These are phyloP conservation scores for Euleptes europaea DNA, from an alignment of 2,113 vertebrate genomes.

Conservation along the genomic window DNA sequence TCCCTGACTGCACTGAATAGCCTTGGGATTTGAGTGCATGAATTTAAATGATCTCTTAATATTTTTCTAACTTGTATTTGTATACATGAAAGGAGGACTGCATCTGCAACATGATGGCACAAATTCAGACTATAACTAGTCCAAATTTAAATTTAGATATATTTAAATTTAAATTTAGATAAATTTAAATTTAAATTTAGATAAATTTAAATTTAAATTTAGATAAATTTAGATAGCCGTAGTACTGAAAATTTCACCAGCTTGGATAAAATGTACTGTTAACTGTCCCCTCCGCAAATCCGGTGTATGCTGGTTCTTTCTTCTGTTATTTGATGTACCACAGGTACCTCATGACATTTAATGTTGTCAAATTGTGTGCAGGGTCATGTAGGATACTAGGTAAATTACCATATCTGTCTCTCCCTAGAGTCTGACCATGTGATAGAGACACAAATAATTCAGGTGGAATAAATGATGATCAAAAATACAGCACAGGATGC, in stretches of 20 bases:
- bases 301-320: background rate
- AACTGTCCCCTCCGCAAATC: background rate
- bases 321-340: constrained; percentile 27
- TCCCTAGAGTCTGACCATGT: constrained; percentile 6
- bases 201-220: background rate
- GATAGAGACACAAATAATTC: constrained; percentile 26
- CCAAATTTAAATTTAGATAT: background rate
- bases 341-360: constrained; percentile 32
- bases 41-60: background rate
- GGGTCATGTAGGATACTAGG: background rate
- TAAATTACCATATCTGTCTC: constrained; percentile 27
- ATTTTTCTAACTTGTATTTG: background rate
- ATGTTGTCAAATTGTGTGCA: constrained; percentile 11
- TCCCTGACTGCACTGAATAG: constrained; percentile 9
- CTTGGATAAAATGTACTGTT: background rate
- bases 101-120: background rate
- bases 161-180: background rate
- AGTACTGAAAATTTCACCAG: background rate
- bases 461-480: constrained; percentile 48
- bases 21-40: background rate
- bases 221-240: background rate
- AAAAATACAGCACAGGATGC: constrained; percentile 39
- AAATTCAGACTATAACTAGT: background rate
- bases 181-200: background rate
- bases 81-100: background rate